phyloP scores from a whole-genome alignment of 92 coral and sea anemone genomes.

The Umimayanthus chanpuru region DNA sequence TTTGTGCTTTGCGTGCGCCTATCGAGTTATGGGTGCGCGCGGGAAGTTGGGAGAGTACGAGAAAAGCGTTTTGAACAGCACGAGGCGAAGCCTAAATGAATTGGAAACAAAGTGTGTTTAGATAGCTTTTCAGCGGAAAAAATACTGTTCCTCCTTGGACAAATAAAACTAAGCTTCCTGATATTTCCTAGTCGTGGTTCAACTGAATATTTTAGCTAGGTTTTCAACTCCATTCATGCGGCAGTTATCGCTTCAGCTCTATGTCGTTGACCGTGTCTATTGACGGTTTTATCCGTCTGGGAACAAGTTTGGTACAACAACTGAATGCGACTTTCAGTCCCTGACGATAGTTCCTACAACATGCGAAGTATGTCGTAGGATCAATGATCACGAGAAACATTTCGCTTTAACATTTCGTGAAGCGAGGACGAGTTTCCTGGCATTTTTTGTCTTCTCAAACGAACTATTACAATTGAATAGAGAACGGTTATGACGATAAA shows the following conservation, averaged over 20 bases:
- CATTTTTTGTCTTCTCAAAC: not conserved
- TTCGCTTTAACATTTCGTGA: not conserved
- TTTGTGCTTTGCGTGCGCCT: too few species aligned
- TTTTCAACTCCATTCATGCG: not conserved
- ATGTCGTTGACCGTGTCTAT: not conserved
- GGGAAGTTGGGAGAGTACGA: too few species aligned
- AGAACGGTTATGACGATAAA: not conserved
- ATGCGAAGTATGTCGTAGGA: not conserved
- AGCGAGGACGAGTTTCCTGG: slow-evolving; percentile 4
- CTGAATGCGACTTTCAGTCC: not conserved
- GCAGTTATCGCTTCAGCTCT: not conserved
- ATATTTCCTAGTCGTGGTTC: not conserved
- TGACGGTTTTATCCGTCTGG: not conserved
- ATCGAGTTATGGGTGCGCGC: too few species aligned
- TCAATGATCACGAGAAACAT: not conserved
- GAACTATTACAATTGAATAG: not conserved
- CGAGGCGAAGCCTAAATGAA: too few species aligned
- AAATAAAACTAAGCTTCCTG: too few species aligned
- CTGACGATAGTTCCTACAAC: not conserved
- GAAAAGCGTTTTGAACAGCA: too few species aligned
- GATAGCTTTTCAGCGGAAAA: too few species aligned
- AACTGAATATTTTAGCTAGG: too few species aligned
- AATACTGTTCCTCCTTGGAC: too few species aligned
- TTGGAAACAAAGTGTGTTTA: too few species aligned
- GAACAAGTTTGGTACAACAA: not conserved